Conservation (phyloP, 2,888 invertebrate genomes). For the Aphodius granarius region DNA sequence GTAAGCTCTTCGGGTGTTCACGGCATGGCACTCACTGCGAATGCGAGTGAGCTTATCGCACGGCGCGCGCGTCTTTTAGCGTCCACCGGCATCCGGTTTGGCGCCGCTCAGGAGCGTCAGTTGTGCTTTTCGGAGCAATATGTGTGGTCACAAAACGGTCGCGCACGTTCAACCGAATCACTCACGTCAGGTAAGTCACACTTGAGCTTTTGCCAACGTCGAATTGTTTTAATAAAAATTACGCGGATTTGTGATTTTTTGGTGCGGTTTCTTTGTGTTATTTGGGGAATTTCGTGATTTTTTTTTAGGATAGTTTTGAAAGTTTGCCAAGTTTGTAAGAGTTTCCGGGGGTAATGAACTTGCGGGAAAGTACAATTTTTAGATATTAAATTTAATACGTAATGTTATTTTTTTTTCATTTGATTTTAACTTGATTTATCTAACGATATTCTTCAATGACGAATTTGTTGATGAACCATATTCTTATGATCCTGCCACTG, state of each 20-base stretch:
- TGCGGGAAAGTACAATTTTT: not conserved
- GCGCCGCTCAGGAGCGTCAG: constrained; percentile 32
- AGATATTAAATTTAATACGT: not conserved
- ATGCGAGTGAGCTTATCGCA: not conserved
- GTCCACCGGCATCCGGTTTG: constrained; percentile 21
- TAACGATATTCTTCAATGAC: too few relatives aligned
- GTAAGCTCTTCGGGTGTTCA: not conserved
- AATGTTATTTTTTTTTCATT: too few relatives aligned
- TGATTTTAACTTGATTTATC: too few relatives aligned
- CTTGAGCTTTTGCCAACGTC: not conserved
- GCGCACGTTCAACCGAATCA: constrained; percentile 5
- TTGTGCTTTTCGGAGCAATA: constrained; percentile 32
- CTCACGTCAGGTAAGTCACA: constrained; percentile 19
- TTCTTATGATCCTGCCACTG: too few relatives aligned
- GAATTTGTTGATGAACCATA: too few relatives aligned
- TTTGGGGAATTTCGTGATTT: not conserved
- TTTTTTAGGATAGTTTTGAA: not conserved
- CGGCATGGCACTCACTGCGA: not conserved
- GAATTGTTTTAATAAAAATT: too few relatives aligned
- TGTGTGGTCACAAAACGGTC: constrained; percentile 29
- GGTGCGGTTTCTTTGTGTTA: not conserved
- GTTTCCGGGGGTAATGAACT: not conserved
- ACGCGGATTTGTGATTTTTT: not conserved
- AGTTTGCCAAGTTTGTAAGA: not conserved
- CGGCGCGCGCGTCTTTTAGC: constrained; percentile 26